Evolutionary conservation across 2,888 invertebrate species (phyloP).

Genomic region (Monopis laevigella): DNA sequence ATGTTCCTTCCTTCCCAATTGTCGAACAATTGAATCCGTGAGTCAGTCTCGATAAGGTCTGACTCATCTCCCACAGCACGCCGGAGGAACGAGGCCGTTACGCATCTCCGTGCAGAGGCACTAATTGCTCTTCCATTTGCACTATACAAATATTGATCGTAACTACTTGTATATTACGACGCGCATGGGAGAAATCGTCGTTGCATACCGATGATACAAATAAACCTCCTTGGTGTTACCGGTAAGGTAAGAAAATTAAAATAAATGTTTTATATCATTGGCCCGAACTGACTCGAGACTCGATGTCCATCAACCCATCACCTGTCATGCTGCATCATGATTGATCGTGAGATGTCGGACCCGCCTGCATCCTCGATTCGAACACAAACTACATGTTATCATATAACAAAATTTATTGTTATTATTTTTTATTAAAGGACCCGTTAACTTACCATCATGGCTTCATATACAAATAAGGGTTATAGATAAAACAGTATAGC

Average conservation of each 20-base stretch:
- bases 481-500: too few relatives aligned
- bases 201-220: too few relatives aligned
- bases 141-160: constrained; percentile 22
- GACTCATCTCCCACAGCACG: constrained; percentile 42
- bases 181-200: constrained; percentile 1
- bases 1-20: not conserved
- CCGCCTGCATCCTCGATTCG: too few relatives aligned
- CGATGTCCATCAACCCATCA: constrained; percentile 15
- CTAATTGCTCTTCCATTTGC: constrained; percentile 25
- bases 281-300: not conserved
- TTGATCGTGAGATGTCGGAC: constrained; percentile 29
- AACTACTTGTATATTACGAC: constrained; percentile 14
- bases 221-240: too few relatives aligned
- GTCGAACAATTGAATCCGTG: constrained; percentile 18
- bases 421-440: too few relatives aligned
- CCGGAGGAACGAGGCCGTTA: constrained; percentile 43
- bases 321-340: constrained; percentile 23
- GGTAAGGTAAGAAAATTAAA: too few relatives aligned
- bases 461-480: too few relatives aligned
- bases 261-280: constrained; percentile 7
- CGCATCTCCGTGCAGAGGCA: constrained; percentile 34
- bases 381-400: too few relatives aligned
- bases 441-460: too few relatives aligned
- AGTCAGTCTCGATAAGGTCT: constrained; percentile 44
- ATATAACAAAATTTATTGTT: too few relatives aligned